Base-by-base conservation (phyloP, 2,888 invertebrate species). In the Sarcophaga rosellei region DNA sequence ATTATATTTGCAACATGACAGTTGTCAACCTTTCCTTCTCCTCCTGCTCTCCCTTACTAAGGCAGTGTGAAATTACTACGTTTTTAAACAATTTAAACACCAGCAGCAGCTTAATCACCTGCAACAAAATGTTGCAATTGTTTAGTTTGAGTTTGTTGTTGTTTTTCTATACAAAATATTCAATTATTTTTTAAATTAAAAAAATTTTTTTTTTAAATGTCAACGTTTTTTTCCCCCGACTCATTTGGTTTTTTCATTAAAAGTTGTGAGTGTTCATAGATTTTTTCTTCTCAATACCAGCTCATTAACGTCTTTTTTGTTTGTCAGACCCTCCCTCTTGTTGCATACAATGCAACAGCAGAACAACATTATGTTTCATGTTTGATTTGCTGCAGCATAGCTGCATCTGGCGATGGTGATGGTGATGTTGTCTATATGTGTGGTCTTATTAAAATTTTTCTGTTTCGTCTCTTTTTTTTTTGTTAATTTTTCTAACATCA, bases 1-100 rank as follows among this genome's bases (percentile, higher is more conserved):
- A 84, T 84, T 84, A 63, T 72, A 65, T 59, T 21, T 70, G 63
- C 59, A 80, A 80, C 84, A 80, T 84, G 84, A 84, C 79, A 80
- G 79, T 84, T 84, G 84, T 76, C 79, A 80, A 75, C 63, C 25
- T 74, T 59, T 6, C 59, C 63, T 84, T 63, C 45, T 35, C 35
- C 35, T 35, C 57, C 35, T 8, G 35, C 44, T 75, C 63, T 80
- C 65, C 45, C 66, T 70, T 21, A 44, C 63, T 63, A 44, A 1
- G 10, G 3, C 8, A 47, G 84, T 80, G 79, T 80, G 75, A 79
- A 84, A 75, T 75, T 65, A 79, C 79, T 75, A 21, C 47, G 53
- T 66, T 74, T 61, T 15, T 25, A 10, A 61, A 70, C 65, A 74
- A 59, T 63, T 74, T 74, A 59, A 74, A 78, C 53, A 83, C 44